A percentile compares a stretch with the other conserved stretches of the same genome.
Conservation (phyloP, 2,113 vertebrate species). For the Alosa alosa region DNA sequence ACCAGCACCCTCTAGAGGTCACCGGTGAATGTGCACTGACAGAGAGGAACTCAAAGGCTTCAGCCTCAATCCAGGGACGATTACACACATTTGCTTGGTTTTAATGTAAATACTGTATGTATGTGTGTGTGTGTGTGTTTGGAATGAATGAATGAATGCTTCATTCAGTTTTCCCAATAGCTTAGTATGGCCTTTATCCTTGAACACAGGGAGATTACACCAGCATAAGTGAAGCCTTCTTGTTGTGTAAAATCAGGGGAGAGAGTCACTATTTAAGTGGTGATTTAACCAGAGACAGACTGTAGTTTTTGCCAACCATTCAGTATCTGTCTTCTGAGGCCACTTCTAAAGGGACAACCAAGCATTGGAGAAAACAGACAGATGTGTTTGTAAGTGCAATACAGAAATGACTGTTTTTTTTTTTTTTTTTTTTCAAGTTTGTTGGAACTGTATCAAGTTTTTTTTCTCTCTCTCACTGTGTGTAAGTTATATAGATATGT, state of each 20-base stretch:
- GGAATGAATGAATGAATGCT: not conserved
- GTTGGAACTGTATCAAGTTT: slow-evolving; percentile 38
- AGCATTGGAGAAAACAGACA: slow-evolving; percentile 57
- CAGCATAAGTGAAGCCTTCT: not conserved
- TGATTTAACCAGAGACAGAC: slow-evolving; percentile 13
- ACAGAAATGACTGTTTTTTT: slow-evolving; percentile 55
- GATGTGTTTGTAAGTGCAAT: slow-evolving; percentile 77
- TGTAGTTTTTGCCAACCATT: slow-evolving; percentile 27
- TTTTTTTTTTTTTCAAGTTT: slow-evolving; percentile 44
- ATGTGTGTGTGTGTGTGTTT: not conserved
- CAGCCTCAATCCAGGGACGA: slow-evolving; percentile 16
- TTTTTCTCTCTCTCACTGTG: slow-evolving; percentile 41
- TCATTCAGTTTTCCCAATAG: slow-evolving; percentile 17
- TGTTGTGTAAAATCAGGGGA: slow-evolving; percentile 26
- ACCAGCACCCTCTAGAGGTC: not conserved
- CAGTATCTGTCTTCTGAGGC: slow-evolving; percentile 22
- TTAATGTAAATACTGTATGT: slow-evolving; percentile 59
- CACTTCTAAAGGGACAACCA: slow-evolving; percentile 54
- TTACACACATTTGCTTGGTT: slow-evolving; percentile 35
- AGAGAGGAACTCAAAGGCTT: not conserved
- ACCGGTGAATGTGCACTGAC: not conserved
- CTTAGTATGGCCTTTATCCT: not conserved
- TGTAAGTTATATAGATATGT: slow-evolving; percentile 28
- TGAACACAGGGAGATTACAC: slow-evolving; percentile 7
- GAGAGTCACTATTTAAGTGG: not conserved